A percentile compares a stretch with the other conserved stretches of the same genome.
These are phyloP conservation scores for Keiferia lycopersicella DNA, from an alignment of 2,888 invertebrate species.

Conservation along the genomic window DNA sequence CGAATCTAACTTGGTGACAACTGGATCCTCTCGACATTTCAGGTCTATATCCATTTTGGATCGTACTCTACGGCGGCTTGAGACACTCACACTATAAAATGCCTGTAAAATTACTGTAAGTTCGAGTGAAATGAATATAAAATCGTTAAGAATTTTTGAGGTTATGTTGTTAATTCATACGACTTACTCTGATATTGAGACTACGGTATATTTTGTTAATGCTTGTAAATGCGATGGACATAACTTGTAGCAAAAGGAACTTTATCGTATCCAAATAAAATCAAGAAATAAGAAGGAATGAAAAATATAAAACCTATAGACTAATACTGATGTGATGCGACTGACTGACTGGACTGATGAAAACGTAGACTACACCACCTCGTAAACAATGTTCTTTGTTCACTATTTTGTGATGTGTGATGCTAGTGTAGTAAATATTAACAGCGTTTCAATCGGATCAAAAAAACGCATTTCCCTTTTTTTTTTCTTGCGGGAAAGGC, in stretches of 20 bases:
- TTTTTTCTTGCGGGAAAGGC: too few species aligned
- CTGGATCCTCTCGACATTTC: conserved; percentile 80
- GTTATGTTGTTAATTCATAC: conserved; percentile 14
- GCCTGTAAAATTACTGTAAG: conserved; percentile 38
- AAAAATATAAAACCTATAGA: not conserved
- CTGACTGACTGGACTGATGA: too few species aligned
- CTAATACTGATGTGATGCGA: too few species aligned
- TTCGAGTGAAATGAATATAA: conserved; percentile 9
- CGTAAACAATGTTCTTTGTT: too few species aligned
- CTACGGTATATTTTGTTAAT: conserved; percentile 36
- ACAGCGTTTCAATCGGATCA: too few species aligned
- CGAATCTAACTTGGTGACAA: conserved; percentile 86
- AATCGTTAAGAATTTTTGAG: not conserved
- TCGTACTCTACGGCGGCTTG: conserved; percentile 44
- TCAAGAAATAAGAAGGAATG: not conserved
- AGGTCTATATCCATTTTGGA: conserved; percentile 61
- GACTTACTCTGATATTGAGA: conserved; percentile 33
- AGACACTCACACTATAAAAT: conserved; percentile 36
- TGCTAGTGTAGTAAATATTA: too few species aligned
- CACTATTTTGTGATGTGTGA: too few species aligned
- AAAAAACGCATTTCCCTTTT: too few species aligned
- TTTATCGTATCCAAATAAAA: not conserved
- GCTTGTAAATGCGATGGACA: conserved; percentile 38
- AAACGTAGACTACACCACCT: too few species aligned
- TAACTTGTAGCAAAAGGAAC: conserved; percentile 33